Evolutionary conservation across 2,113 vertebrate genomes (phyloP), one percentile per base, ranked within the genome.

Genomic region (Vireo altiloquus): DNA sequence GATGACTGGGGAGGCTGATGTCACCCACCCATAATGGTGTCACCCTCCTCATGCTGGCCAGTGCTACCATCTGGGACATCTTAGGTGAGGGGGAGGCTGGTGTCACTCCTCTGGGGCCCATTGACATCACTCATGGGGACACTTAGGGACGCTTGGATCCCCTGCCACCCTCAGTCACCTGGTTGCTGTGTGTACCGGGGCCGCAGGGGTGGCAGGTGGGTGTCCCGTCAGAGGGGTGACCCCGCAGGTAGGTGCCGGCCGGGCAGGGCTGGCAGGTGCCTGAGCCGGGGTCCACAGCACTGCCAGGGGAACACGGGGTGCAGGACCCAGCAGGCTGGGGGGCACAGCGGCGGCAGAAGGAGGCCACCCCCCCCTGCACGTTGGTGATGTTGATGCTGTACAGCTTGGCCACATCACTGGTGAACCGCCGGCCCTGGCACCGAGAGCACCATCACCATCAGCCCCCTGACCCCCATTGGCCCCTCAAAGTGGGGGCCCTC

Each of bases 321-420:
- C 99, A 99, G 94, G 98, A 96, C 1, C 95, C 97, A 1, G 95
- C 87, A 0, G 96, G 95, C 40, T 97, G 97, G 23, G 98, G 92
- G 54, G 98, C 98, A 31, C 99, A 99, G 30, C 85, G 98, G 19
- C 97, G 98, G 92, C 99, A 99, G 94, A 98, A 97, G 13, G 99
- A 99, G 30, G 99, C 98, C 82, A 99, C 99, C 0, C 99, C 99
- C 0, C 97, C 98, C 8, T 99, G 96, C 57, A 98, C 98, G 6
- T 99, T 99, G 94, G 98, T 99, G 97, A 99, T 87, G 8, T 98
- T 98, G 97, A 99, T 59, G n/a, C 98, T 98, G 96, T 99, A 99
- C 91, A 99, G 98, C 96, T 98, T 99, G 90, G 99, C 99, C 30
- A 98, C 91, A 9, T 99, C 99, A 2, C 74, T 89, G 37, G 98